Evolutionary conservation across 2,888 invertebrate genomes (phyloP), one percentile per base, ranked within the genome.

Genomic region (Helobdella robusta): DNA sequence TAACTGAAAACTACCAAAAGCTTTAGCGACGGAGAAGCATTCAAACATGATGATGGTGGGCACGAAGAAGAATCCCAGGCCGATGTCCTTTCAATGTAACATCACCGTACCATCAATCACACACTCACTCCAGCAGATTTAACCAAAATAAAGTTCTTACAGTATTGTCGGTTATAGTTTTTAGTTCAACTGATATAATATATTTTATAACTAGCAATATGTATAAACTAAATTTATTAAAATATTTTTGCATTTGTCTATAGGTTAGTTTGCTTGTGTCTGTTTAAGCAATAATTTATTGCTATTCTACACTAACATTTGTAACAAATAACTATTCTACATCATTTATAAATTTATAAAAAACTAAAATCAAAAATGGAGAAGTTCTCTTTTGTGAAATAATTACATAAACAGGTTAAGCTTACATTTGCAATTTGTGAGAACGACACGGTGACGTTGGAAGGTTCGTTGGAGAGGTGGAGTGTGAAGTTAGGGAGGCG

Each of bases 31-130:
- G 8, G 66, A 60, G 28, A 66, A 36, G 8, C 54, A 48, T 34
- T 66, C 66, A 54, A 62, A 66, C 44, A 66, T 62, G n/a, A 23
- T 34, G 20, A 66, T 20, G 8, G 54, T 48, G 11, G 66, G 66
- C 18, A 66, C 61, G 32, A 66, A 66, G 52, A 66, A 66, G 66
- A 66, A 66, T 28, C 66, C 66, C 2, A 23, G 36, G 23, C 66
- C 66, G 34, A 66, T 66, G 36, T 66, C 66, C 66, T 66, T 36
- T 5, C 23, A 59, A 6, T n/a, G 36, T 5, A 20, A 20, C n/a
- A 1, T 35, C 32, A 40, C n/a, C n/a, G n/a, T n/a, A n/a, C n/a
- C n/a, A n/a, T n/a, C n/a, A n/a, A n/a, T n/a, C n/a, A n/a, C n/a
- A n/a, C n/a, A n/a, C n/a, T n/a, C n/a, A n/a, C n/a, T n/a, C n/a